Base-by-base conservation (phyloP, 2,797 vertebrate genomes). In the Siniperca undulata region DNA sequence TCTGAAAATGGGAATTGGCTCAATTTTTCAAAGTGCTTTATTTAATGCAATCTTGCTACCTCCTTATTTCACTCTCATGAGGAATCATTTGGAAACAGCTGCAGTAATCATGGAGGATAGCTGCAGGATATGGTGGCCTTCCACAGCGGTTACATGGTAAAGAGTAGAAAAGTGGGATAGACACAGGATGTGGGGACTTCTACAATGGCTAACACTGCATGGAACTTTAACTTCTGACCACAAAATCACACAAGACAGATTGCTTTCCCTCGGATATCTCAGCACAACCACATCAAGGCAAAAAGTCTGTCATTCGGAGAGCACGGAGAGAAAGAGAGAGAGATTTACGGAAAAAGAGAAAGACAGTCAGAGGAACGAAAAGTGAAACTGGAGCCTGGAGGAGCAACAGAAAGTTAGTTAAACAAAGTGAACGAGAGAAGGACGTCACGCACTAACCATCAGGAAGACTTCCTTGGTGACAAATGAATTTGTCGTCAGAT, bases 241-340 rank as follows among this genome's bases (percentile, higher is more conserved):
- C 87, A 87, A 76, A 91, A 90, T 90, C 81, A 78, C 86, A 84
- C 73, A 56, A 82, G 84, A 87, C 88, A 86, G 85, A 90, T 89
- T 81, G 89, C 82, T 89, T 90, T 89, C 78, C 83, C 73, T 77
- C 34, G 69, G 82, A 85, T 85, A 78, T 84, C 86, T 82, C 80
- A 46, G 87, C 56, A 55, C 64, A 22, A 34, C 91, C 91, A 84
- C 91, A 88, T 91, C 84, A 91, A 88, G 87, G 82, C 46, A 9
- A 53, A 36, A 52, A 27, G 70, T 70, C 82, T 86, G 78, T 46
- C 77, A 42, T 70, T 78, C n/a, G n/a, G 80, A 81, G 30, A 30
- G 30, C 30, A 30, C 17, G 52, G 70, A 7, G 75, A 44, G 67
- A 60, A 22, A 27, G 42, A 38, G 67, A 64, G 60, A 24, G 58